These are phyloP conservation scores for Perodicticus potto DNA, from an alignment of 2,797 vertebrate species.

Conservation along the genomic window DNA sequence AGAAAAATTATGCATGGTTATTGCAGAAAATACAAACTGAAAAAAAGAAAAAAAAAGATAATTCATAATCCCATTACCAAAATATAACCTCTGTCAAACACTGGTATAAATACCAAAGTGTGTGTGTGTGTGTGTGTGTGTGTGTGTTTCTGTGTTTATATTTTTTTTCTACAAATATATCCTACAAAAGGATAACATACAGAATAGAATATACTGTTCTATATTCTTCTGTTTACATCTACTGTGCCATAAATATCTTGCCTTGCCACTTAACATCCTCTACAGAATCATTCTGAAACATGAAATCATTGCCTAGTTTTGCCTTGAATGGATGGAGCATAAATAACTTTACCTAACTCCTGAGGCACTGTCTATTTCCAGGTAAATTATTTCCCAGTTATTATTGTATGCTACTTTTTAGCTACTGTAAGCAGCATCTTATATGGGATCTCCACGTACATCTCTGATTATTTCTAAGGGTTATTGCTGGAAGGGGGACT, in stretches of 20 bases:
- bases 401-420: neutral
- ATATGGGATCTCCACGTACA: neutral
- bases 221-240: neutral
- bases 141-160: neutral
- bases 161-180: neutral
- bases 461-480: neutral
- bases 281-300: neutral
- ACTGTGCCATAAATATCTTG: neutral
- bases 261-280: neutral
- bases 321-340: neutral
- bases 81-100: neutral
- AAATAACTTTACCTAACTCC: neutral
- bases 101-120: neutral
- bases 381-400: neutral
- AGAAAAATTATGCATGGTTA: neutral
- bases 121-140: neutral
- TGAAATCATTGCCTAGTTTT: neutral
- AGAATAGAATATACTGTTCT: neutral
- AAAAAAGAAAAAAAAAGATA: neutral
- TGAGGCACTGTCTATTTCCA: neutral
- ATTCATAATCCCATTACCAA: neutral
- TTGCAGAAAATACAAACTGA: neutral
- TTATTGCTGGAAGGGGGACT: neutral
- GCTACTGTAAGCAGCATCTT: neutral
- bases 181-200: neutral